phyloP scores from a whole-genome alignment of 53 echinoderm and acorn worm species.

The Echinometra lucunter region DNA sequence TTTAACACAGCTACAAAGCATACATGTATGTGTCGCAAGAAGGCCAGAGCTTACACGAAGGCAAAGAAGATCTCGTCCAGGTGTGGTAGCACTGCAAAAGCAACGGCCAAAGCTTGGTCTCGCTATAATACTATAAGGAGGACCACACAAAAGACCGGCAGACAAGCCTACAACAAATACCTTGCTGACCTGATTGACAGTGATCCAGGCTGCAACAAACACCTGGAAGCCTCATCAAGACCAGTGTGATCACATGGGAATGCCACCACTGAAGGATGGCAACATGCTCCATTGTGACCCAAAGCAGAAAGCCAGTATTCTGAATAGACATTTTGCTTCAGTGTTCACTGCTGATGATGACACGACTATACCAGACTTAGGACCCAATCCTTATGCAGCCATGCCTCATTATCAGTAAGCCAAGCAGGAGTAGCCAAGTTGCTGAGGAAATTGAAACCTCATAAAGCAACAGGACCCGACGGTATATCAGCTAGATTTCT shows the following conservation, averaged over 20 bases:
- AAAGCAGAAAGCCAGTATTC: constrained; percentile 48
- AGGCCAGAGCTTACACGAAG: constrained; percentile 64
- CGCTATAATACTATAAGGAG: constrained; percentile 45
- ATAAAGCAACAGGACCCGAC: constrained; percentile 64
- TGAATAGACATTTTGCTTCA: constrained; percentile 58
- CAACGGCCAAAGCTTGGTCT: constrained; percentile 8
- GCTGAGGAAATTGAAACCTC: neutral
- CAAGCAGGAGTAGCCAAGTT: constrained; percentile 54
- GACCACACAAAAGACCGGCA: neutral
- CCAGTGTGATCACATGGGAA: constrained; percentile 36
- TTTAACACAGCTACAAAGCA: constrained; percentile 44
- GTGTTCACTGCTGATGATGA: constrained; percentile 54
- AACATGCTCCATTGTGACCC: too few relatives aligned
- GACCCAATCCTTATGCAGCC: constrained; percentile 23
- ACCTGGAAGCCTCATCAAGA: neutral
- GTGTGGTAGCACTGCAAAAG: neutral
- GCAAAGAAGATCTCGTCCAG: constrained; percentile 15
- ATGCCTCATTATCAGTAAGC: neutral
- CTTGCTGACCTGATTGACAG: constrained; percentile 41
- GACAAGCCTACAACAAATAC: constrained; percentile 66
- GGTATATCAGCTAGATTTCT: constrained; percentile 35
- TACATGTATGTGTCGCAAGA: constrained; percentile 55
- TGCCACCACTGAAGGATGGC: neutral
- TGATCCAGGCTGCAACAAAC: constrained; percentile 56
- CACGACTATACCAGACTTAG: neutral